Evolutionary conservation across 2,797 vertebrate genomes (phyloP).

Genomic region (Lophius americanus): DNA sequence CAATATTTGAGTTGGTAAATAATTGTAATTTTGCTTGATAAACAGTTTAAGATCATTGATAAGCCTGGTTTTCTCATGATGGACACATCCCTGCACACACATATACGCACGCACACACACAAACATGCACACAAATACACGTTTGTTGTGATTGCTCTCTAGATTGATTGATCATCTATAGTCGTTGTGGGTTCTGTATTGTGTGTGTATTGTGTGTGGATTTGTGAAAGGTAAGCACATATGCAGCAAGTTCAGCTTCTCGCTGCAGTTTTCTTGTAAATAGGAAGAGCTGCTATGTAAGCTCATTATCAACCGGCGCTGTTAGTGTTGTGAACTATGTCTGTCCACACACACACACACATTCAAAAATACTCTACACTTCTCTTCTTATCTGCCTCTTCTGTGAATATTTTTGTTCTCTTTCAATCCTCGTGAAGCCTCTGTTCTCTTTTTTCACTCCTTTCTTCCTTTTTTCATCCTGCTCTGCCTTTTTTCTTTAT

Average conservation of each 20-base stretch:
- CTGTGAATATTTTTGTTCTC: slow-evolving; percentile 34
- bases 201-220: slow-evolving; percentile 6
- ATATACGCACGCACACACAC: not conserved
- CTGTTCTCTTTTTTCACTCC: slow-evolving; percentile 26
- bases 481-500: slow-evolving; percentile 9
- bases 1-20: not conserved
- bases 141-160: not conserved
- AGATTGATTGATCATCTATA: not conserved
- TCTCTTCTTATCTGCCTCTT: slow-evolving; percentile 32
- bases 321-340: slow-evolving; percentile 52
- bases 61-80: not conserved
- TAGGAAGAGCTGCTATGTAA: slow-evolving; percentile 58
- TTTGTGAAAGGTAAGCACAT: slow-evolving; percentile 48
- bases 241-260: slow-evolving; percentile 44
- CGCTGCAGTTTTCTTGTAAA: slow-evolving; percentile 63
- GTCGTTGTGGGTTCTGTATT: not conserved
- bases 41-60: not conserved
- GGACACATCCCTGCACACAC: not conserved
- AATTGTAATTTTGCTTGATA: not conserved
- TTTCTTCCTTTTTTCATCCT: slow-evolving; percentile 9
- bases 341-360: slow-evolving; percentile 15
- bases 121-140: not conserved
- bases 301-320: slow-evolving; percentile 61
- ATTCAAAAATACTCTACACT: slow-evolving; percentile 7
- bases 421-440: slow-evolving; percentile 27